phyloP scores from a whole-genome alignment of 2,888 invertebrate species.

The Callyntrura sp. region DNA sequence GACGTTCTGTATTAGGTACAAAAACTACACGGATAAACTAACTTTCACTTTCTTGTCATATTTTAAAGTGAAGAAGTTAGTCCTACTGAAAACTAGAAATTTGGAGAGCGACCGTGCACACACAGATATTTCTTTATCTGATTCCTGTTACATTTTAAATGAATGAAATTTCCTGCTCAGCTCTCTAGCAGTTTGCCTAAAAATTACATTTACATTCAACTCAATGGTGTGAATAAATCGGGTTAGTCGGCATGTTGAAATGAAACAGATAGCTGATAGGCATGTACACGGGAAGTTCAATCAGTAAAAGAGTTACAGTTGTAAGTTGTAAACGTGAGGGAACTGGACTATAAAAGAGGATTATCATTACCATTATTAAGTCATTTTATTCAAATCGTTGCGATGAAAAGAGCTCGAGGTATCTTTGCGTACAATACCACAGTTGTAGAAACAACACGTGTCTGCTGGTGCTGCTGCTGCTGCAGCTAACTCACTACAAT shows the following conservation, averaged over 20 bases:
- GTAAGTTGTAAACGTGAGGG: background rate
- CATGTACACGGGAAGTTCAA: background rate
- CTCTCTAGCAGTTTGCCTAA: background rate
- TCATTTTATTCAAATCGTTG: slow-evolving; percentile 32
- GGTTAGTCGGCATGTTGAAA: background rate
- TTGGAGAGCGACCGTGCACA: too few species aligned
- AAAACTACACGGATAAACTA: too few species aligned
- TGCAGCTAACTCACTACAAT: background rate
- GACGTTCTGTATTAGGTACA: too few species aligned
- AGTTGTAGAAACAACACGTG: background rate
- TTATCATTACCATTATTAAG: slow-evolving; percentile 37
- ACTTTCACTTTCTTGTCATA: too few species aligned
- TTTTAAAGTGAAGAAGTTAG: too few species aligned
- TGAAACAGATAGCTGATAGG: background rate
- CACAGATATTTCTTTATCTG: too few species aligned
- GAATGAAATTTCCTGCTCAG: background rate
- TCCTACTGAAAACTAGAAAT: too few species aligned
- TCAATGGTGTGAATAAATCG: slow-evolving; percentile 43
- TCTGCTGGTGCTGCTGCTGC: too few species aligned
- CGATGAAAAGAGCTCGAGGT: background rate
- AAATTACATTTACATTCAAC: background rate
- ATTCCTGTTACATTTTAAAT: background rate
- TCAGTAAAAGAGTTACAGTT: background rate
- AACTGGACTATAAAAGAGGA: slow-evolving; percentile 31
- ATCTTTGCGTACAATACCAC: background rate